Base-by-base conservation (phyloP, 2,797 vertebrate genomes). In the Syngnathus acus region DNA sequence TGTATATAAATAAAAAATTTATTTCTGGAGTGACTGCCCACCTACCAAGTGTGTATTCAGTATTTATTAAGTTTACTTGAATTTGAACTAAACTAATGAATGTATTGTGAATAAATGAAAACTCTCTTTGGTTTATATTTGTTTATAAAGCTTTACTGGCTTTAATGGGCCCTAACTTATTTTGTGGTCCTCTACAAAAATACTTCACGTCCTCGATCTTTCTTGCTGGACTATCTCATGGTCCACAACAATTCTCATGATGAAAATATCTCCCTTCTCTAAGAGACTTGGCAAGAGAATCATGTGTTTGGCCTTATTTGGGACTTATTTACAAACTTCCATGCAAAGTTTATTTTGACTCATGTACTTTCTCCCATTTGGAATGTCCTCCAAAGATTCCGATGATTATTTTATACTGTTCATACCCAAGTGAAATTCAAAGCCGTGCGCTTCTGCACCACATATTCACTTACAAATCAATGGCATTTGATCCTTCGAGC, bases 251-350 rank as follows among this genome's bases (percentile, higher is more conserved):
- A 88, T 89, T 90, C 86, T 88, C 87, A 88, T 76, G 88, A 89
- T 89, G 85, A 80, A 91, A 90, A 90, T 90, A 90, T 87, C 83
- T 78, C 76, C 72, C 68, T 81, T 71, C 77, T 84, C 55, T 70
- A 65, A 66, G 80, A 80, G 72, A 75, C 78, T 87, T 87, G 87
- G 84, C 85, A 86, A 85, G 85, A 89, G 86, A 88, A 84, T 77
- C 76, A 87, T 87, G 83, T 81, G 76, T 74, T 73, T 42, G 68
- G 58, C 76, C 78, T 83, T 87, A 87, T 90, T 89, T 90, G 80
- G 72, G 81, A 82, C 67, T 74, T 88, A 88, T 90, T 89, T 90
- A 90, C 82, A 87, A 86, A 86, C 72, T 79, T 82, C 83, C 82
- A 84, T 13, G 47, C 73, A 77, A 72, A 81, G 84, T 86, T 88